Conservation (phyloP, 2,888 invertebrate genomes). For the Ophonus ardosiacus region DNA sequence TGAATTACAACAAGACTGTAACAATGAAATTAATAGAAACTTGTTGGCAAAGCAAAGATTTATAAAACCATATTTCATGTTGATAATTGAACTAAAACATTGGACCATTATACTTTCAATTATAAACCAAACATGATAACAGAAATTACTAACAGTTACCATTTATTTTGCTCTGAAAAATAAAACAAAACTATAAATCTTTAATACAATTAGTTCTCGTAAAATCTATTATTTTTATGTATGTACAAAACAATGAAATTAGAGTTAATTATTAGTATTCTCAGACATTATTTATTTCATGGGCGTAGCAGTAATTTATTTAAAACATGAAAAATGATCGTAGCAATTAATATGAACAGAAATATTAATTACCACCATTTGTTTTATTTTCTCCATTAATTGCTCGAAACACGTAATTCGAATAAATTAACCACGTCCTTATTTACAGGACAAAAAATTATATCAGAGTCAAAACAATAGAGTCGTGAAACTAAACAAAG, state of each 20-base stretch:
- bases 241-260: neutral
- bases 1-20: neutral
- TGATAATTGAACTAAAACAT: conserved; percentile 5
- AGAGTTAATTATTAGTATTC: conserved; percentile 19
- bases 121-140: conserved; percentile 5
- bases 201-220: neutral
- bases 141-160: neutral
- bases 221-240: neutral
- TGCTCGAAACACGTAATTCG: conserved; percentile 9
- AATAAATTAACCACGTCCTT: conserved; percentile 8
- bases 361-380: conserved; percentile 27
- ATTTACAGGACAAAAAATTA: conserved; percentile 12
- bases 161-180: neutral
- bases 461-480: conserved; percentile 31
- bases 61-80: conserved; percentile 11
- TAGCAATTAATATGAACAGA: conserved; percentile 31
- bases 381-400: conserved; percentile 7
- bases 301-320: conserved; percentile 23
- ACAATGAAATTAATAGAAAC: neutral
- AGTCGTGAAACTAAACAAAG: conserved; percentile 19
- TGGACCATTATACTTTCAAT: neutral
- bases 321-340: conserved; percentile 20
- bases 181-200: conserved; percentile 15
- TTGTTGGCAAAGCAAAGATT: neutral
- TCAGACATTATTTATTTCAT: conserved; percentile 1